Percentiles rank a stretch among this genome's conserved stretches.
phyloP scores from a whole-genome alignment of 2,113 vertebrate genomes.

The Hoplias malabaricus region DNA sequence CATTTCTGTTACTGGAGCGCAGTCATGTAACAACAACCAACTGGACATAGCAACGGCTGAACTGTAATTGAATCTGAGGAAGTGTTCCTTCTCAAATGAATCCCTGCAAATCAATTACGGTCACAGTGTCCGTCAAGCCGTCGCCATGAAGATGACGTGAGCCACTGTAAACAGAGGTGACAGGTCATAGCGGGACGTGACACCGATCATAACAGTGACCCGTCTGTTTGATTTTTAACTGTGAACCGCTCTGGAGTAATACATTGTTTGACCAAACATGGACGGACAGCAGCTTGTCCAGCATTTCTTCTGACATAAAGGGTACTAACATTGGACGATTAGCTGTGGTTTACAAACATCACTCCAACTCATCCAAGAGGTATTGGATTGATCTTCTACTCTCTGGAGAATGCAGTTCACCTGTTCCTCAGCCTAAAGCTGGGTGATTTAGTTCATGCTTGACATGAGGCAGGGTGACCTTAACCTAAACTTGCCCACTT shows the following conservation, averaged over 20 bases:
- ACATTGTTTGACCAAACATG: too few relatives aligned
- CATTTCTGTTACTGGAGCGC: slow-evolving; percentile 28
- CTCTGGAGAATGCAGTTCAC: too few relatives aligned
- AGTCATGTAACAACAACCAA: neutral
- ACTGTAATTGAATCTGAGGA: neutral
- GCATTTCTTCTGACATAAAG: too few relatives aligned
- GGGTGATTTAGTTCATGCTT: too few relatives aligned
- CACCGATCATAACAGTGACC: neutral
- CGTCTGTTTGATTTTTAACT: slow-evolving; percentile 10
- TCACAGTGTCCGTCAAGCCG: slow-evolving; percentile 1
- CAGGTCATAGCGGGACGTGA: neutral
- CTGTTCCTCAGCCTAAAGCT: too few relatives aligned
- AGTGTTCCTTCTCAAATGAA: slow-evolving; percentile 6
- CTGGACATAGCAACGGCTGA: neutral
- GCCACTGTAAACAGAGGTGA: neutral
- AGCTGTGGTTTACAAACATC: too few relatives aligned
- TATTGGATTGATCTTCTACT: too few relatives aligned
- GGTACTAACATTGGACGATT: neutral
- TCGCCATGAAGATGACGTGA: neutral
- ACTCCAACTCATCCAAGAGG: too few relatives aligned
- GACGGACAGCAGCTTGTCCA: too few relatives aligned
- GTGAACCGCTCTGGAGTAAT: too few relatives aligned
- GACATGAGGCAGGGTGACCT: too few relatives aligned
- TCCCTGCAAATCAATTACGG: slow-evolving; percentile 6
- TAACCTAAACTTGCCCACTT: too few relatives aligned